Conservation (phyloP, 2,113 vertebrate species). For the Macheiramphus alcinus region DNA sequence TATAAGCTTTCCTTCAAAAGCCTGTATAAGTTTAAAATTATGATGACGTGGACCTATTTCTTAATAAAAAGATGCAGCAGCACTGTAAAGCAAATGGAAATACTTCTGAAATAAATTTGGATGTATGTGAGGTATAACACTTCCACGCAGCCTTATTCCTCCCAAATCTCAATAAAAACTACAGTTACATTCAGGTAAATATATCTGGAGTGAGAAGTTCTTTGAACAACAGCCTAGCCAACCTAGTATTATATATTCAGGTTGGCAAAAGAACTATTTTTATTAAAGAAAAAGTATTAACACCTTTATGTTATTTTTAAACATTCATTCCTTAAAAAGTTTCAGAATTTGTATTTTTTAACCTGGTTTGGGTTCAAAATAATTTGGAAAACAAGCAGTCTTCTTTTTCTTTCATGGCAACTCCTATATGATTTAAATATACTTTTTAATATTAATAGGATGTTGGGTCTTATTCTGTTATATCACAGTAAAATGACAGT, state of each 20-base stretch:
- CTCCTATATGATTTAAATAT: not conserved
- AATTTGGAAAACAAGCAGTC: not conserved
- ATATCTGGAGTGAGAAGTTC: not conserved
- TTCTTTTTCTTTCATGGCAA: not conserved
- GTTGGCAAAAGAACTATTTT: not conserved
- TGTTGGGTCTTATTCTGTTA: not conserved
- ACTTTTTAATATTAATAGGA: not conserved
- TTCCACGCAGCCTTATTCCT: fast-evolving
- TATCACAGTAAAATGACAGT: not conserved
- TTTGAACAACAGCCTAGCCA: not conserved
- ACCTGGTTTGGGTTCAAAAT: not conserved
- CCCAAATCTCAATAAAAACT: not conserved
- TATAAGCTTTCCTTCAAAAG: not conserved
- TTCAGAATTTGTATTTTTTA: not conserved
- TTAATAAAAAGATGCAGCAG: not conserved
- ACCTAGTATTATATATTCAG: not conserved
- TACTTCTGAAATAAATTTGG: not conserved
- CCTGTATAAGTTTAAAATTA: not conserved
- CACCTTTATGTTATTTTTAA: not conserved
- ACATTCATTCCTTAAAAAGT: not conserved
- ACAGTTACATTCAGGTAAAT: not conserved
- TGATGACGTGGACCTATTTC: not conserved
- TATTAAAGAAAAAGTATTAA: not conserved
- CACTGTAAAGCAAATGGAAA: not conserved
- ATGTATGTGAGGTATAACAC: fast-evolving